Evolutionary conservation across 2,888 invertebrate genomes (phyloP), one percentile per base, ranked within the genome.

Genomic region (Belgica antarctica): DNA sequence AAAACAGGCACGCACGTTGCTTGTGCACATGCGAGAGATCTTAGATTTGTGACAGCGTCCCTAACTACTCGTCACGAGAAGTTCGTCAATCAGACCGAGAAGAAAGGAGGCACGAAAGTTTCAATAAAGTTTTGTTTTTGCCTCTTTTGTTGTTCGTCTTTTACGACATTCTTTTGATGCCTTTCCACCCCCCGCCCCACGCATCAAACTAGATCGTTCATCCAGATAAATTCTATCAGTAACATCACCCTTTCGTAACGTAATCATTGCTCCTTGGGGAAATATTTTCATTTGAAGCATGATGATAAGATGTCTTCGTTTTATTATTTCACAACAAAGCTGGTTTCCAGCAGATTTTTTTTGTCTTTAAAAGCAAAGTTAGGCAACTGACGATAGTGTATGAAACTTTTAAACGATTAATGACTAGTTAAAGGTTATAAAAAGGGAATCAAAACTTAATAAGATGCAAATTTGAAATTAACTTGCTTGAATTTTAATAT

Each of bases 41-140:
- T 31, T 8, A 31, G 34, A 31, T 31, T 8, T 8, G 7, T 41
- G 27, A 63, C 63, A 63, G 63, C 63, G 19, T 41, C n/a, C n/a
- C 63, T 63, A 63, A 63, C 63, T 34, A 63, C 15, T 36, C 28
- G 22, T 7, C 41, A 63, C 36, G 41, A 63, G 41, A 41, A n/a
- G 28, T 63, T 28, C 34, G 62, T 62, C 62, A 62, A 62, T 62
- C 62, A 28, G 15, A 41, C 31, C 31, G 31, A n/a, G 31, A 31
- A 31, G n/a, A 31, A 31, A 31, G 31, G 10, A 31, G n/a, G n/a
- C n/a, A n/a, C n/a, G n/a, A n/a, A 31, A 31, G 34, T 31, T 31
- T 31, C 34, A 31, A 31, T 31, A 31, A 31, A 31, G 34, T 31
- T 31, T 31, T 31, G 5, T 31, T 31, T 31, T 31, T 31, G 4